Conservation (phyloP, 2,113 vertebrate species). For the Ailurus styani region DNA sequence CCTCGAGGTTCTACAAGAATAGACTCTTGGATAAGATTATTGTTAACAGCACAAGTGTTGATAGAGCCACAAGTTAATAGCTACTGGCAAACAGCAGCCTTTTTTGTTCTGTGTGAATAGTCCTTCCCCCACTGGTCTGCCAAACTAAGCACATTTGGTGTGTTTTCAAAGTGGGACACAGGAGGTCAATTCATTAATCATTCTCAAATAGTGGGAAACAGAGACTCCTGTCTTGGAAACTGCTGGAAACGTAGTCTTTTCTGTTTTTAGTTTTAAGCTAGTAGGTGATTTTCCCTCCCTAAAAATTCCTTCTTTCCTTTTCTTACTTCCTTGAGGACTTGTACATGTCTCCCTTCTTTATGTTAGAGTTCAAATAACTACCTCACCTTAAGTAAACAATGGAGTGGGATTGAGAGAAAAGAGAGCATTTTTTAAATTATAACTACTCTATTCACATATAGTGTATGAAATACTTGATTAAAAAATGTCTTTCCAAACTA, state of each 20-base stretch:
- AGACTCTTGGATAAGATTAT: slow-evolving; percentile 72
- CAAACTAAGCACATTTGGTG: slow-evolving; percentile 66
- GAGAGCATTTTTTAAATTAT: neutral
- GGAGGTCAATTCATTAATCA: slow-evolving; percentile 69
- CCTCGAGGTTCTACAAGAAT: slow-evolving; percentile 64
- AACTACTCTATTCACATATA: neutral
- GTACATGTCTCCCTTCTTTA: neutral
- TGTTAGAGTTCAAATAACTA: neutral
- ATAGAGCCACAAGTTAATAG: slow-evolving; percentile 69
- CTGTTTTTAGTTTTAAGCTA: slow-evolving; percentile 18
- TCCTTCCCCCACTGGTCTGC: slow-evolving; percentile 50
- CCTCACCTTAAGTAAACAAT: neutral
- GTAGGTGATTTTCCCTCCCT: neutral
- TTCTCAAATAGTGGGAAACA: slow-evolving; percentile 49
- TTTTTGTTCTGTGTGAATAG: slow-evolving; percentile 61
- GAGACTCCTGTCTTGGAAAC: slow-evolving; percentile 50
- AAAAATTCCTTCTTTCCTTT: neutral
- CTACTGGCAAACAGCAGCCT: slow-evolving; percentile 63
- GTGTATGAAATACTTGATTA: neutral
- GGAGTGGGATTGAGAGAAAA: neutral
- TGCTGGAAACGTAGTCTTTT: slow-evolving; percentile 41
- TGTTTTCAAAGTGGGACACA: slow-evolving; percentile 63
- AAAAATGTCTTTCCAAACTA: neutral
- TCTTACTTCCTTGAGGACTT: neutral
- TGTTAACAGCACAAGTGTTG: slow-evolving; percentile 69